Evolutionary conservation across 2,888 invertebrate genomes (phyloP).

Genomic region (Nomada fabriciana): DNA sequence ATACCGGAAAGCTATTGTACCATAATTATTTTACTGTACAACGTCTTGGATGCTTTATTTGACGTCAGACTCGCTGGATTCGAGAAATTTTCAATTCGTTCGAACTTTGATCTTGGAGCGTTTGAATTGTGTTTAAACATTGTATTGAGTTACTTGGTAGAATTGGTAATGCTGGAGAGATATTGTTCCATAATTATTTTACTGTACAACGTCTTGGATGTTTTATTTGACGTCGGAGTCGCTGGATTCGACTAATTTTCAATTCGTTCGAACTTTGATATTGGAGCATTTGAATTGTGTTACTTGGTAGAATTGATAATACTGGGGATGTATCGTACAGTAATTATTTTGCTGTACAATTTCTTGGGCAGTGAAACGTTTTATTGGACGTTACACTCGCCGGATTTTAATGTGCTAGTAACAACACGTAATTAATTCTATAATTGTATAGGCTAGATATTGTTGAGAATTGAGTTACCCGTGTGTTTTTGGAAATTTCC

Average conservation of each 20-base stretch:
- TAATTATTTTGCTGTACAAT: neutral
- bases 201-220: neutral
- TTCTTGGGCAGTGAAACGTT: neutral
- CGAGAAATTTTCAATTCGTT: too few relatives aligned
- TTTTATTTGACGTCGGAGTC: neutral
- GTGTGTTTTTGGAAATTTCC: constrained; percentile 30
- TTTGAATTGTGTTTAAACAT: neutral
- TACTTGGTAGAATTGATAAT: neutral
- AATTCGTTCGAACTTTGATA: too few relatives aligned
- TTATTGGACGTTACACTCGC: neutral
- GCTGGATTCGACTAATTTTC: neutral
- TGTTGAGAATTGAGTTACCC: constrained; percentile 18
- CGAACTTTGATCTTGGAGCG: too few relatives aligned
- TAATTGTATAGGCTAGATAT: constrained; percentile 19
- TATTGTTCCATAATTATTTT: neutral
- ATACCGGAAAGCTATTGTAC: neutral
- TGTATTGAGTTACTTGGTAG: neutral
- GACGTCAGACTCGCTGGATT: neutral
- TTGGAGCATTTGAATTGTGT: neutral
- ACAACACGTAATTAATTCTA: neutral
- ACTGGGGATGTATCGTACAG: neutral
- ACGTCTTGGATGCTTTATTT: neutral
- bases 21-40: neutral
- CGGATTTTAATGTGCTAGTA: neutral
- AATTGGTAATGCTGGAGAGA: neutral